Percentiles rank a stretch among this genome's conserved stretches.
Evolutionary conservation across 2,888 invertebrate genomes (phyloP).

Genomic region (Caenorhabditis auriculariae): DNA sequence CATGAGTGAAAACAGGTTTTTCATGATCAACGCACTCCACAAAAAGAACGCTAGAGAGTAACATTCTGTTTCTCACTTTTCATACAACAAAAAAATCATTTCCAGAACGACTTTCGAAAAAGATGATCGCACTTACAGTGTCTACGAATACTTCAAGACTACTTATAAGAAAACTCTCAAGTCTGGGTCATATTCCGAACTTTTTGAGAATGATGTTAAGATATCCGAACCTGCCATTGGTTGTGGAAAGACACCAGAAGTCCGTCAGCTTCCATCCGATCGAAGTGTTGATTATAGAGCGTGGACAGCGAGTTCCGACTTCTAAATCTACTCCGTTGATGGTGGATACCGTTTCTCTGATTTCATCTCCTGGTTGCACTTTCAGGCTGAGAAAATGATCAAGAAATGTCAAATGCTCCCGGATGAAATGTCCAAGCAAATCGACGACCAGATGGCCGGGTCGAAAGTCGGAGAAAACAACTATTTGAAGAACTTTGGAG

Average conservation of each 20-base stretch:
- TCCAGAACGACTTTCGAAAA: conserved; percentile 2
- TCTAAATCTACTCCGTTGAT: conserved; percentile 9
- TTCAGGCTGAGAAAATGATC: conserved; percentile 10
- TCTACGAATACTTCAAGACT: conserved; percentile 3
- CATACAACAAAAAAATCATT: background rate
- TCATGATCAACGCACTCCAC: conserved; percentile 7
- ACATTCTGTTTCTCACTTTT: background rate
- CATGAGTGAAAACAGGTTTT: conserved; percentile 1
- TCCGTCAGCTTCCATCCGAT: conserved; percentile 8
- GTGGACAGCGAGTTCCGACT: conserved; percentile 17
- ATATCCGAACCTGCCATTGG: background rate
- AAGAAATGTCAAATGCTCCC: conserved; percentile 22
- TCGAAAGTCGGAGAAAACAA: conserved; percentile 7
- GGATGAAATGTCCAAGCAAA: conserved; percentile 4
- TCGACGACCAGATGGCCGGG: conserved; percentile 12
- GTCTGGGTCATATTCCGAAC: background rate
- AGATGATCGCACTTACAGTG: background rate
- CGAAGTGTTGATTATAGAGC: conserved; percentile 13
- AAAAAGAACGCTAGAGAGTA: conserved; percentile 4
- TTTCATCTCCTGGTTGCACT: too few species aligned
- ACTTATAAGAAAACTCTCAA: background rate
- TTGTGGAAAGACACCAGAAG: background rate
- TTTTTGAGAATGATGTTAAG: too few species aligned
- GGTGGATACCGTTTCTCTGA: too few species aligned
- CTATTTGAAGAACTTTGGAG: conserved; percentile 6